Evolutionary conservation across 2,888 invertebrate species (phyloP).

Genomic region (Macrosiphum euphorbiae): DNA sequence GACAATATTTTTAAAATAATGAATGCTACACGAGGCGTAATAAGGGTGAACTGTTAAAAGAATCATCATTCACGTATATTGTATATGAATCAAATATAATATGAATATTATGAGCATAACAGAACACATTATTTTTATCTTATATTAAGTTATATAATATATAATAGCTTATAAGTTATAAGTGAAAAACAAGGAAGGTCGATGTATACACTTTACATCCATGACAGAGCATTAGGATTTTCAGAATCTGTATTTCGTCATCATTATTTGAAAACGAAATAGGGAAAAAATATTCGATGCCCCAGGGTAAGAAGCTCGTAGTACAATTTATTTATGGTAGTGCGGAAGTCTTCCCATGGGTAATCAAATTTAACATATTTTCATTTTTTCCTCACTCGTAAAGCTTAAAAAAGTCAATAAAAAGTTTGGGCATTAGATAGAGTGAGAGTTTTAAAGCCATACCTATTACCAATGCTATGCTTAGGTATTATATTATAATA

Average conservation of each 20-base stretch:
- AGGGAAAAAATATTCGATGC: slow-evolving; percentile 51
- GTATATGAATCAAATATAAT: neutral
- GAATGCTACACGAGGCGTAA: neutral
- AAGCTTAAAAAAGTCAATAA: slow-evolving; percentile 47
- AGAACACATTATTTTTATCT: neutral
- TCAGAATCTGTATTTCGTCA: slow-evolving; percentile 30
- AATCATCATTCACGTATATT: neutral
- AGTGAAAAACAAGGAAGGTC: neutral
- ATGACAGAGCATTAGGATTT: neutral
- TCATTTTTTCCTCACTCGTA: slow-evolving; percentile 26
- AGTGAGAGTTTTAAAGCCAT: neutral
- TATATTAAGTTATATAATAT: neutral
- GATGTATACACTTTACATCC: neutral
- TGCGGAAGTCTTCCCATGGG: slow-evolving; percentile 55
- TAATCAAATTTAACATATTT: slow-evolving; percentile 62
- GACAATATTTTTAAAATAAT: neutral
- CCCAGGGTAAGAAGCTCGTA: slow-evolving; percentile 44
- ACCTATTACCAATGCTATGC: neutral
- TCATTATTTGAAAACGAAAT: slow-evolving; percentile 52
- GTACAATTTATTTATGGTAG: slow-evolving; percentile 55
- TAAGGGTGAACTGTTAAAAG: neutral
- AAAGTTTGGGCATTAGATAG: slow-evolving; percentile 24
- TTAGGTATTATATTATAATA: neutral
- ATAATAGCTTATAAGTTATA: neutral
- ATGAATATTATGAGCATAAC: neutral